Evolutionary conservation across 2,797 vertebrate species (phyloP).

Genomic region (Tragelaphus eurycerus): DNA sequence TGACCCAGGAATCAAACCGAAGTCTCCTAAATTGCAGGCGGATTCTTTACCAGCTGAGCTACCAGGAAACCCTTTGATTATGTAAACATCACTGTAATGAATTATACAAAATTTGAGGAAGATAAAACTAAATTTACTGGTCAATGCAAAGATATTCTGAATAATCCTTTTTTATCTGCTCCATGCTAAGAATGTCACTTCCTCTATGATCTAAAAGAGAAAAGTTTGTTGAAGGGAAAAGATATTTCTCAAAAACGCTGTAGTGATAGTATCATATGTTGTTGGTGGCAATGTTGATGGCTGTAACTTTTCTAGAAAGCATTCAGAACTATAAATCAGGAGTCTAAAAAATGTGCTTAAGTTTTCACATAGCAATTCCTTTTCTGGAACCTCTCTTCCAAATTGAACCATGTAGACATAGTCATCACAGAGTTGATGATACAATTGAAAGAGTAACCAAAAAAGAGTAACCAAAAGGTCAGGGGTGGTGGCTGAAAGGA

Average conservation of each 20-base stretch:
- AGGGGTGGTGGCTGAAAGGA: accelerated
- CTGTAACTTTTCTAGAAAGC: neutral
- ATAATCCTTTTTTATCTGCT: neutral
- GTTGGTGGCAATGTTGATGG: neutral
- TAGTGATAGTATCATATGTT: neutral
- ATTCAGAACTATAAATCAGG: neutral
- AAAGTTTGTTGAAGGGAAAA: neutral
- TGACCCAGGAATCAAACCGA: neutral
- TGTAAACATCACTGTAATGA: neutral
- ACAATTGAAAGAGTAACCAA: neutral
- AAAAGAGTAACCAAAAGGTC: neutral
- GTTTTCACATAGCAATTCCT: neutral
- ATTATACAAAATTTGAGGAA: neutral
- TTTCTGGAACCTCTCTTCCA: neutral
- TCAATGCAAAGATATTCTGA: neutral
- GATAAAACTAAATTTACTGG: neutral
- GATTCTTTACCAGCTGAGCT: neutral
- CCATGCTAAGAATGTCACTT: neutral
- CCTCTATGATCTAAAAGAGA: neutral
- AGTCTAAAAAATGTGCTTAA: neutral
- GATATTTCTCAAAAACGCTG: neutral
- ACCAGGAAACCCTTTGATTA: neutral
- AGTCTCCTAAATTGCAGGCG: neutral
- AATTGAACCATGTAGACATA: neutral
- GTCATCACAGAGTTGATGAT: neutral